Evolutionary conservation across 2,113 vertebrate genomes (phyloP).

Genomic region (Sprattus sprattus): DNA sequence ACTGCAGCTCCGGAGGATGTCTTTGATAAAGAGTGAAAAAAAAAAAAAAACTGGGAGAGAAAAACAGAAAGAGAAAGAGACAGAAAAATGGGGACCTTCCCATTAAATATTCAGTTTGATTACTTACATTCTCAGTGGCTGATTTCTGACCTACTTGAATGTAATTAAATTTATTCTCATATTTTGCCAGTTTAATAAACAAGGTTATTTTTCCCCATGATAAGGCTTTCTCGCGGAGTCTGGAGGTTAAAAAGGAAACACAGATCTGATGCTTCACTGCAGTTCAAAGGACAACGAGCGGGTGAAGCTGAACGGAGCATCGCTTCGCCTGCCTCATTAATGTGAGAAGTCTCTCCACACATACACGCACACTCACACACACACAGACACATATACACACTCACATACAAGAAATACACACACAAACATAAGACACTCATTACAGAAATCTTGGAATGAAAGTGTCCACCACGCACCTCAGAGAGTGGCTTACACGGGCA

Average conservation of each 20-base stretch:
- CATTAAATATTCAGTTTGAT: slow-evolving; percentile 72
- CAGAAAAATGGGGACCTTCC: slow-evolving; percentile 36
- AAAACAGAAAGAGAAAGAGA: slow-evolving; percentile 1
- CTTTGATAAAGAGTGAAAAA: slow-evolving; percentile 29
- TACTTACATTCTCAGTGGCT: slow-evolving; percentile 58
- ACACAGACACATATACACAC: not conserved
- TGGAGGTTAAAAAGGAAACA: slow-evolving; percentile 25
- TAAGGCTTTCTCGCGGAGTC: slow-evolving; percentile 37
- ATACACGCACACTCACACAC: not conserved
- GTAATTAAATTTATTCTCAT: slow-evolving; percentile 69
- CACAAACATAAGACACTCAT: not conserved
- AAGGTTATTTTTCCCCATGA: slow-evolving; percentile 59
- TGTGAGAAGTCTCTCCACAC: slow-evolving; percentile 13
- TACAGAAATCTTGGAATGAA: no score
- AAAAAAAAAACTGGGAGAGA: not conserved
- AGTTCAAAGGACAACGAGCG: slow-evolving; percentile 24
- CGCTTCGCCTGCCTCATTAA: slow-evolving; percentile 27
- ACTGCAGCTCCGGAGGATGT: slow-evolving; percentile 54
- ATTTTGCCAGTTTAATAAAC: slow-evolving; percentile 67
- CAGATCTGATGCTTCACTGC: slow-evolving; percentile 20
- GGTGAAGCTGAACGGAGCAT: not conserved
- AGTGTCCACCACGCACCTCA: not conserved
- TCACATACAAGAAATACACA: not conserved
- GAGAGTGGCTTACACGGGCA: not conserved
- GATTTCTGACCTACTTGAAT: slow-evolving; percentile 70